Conservation (phyloP, 2,113 vertebrate species). For the Megaceryle torquata region DNA sequence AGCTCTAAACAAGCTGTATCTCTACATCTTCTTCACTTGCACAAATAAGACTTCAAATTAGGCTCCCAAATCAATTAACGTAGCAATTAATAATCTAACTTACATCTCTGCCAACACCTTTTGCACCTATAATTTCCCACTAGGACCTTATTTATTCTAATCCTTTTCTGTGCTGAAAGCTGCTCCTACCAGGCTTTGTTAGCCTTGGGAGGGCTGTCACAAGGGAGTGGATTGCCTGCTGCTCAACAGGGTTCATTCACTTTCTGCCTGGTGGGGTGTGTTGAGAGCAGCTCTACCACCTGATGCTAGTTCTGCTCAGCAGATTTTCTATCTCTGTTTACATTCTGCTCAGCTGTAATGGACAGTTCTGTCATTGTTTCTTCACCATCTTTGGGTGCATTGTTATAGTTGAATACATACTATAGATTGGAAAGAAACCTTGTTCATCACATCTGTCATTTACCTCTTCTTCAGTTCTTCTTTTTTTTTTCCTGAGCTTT, state of each 20-base stretch:
- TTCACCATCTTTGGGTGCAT: constrained; percentile 63
- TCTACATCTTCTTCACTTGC: neutral
- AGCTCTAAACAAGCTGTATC: neutral
- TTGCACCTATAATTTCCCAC: neutral
- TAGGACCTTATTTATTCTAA: neutral
- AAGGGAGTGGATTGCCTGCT: neutral
- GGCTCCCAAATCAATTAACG: neutral
- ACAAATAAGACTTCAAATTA: neutral
- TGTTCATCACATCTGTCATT: constrained; percentile 70
- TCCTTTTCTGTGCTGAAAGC: neutral
- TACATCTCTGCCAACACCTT: neutral
- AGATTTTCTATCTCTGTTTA: constrained; percentile 69
- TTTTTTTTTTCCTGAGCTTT: constrained; percentile 69
- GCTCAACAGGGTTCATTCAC: neutral
- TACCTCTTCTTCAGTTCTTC: constrained; percentile 61
- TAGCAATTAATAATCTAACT: neutral
- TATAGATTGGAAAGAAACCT: constrained; percentile 41
- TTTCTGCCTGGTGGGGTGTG: neutral
- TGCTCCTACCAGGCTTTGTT: neutral
- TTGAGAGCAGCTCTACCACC: neutral
- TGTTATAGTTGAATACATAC: constrained; percentile 67
- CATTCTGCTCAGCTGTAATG: constrained; percentile 55
- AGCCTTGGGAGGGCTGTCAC: neutral
- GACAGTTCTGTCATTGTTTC: constrained; percentile 71
- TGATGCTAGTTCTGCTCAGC: constrained; percentile 42